Evolutionary conservation across 2,888 invertebrate genomes (phyloP).

Genomic region (Notodonta dromedarius): DNA sequence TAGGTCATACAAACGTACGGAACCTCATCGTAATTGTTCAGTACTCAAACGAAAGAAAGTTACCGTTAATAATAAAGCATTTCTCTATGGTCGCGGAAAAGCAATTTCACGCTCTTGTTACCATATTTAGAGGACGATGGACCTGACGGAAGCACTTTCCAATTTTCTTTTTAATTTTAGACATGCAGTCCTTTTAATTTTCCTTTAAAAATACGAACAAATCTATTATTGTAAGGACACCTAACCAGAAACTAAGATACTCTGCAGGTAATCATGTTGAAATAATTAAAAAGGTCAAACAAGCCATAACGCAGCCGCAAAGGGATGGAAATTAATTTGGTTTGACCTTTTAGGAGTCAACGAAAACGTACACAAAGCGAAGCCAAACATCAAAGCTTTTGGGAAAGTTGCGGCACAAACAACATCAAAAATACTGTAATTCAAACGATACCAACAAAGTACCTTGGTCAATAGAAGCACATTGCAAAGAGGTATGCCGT

Average conservation of each 20-base stretch:
- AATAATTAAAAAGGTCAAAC: background rate
- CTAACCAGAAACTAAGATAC: background rate
- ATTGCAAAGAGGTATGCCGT: too few species aligned
- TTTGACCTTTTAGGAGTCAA: background rate
- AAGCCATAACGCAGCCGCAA: background rate
- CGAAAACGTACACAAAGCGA: conserved; percentile 6
- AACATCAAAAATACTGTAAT: background rate
- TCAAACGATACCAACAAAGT: conserved; percentile 15
- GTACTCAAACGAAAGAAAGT: background rate
- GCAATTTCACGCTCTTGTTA: conserved; percentile 54
- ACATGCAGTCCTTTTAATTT: background rate
- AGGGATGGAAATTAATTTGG: background rate
- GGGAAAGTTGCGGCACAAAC: background rate
- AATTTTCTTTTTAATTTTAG: conserved; percentile 19
- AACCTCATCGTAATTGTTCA: background rate
- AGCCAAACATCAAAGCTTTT: conserved; percentile 6
- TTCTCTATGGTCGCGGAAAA: conserved; percentile 40
- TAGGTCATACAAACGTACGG: background rate
- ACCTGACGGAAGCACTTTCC: conserved; percentile 23
- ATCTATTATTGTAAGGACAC: background rate
- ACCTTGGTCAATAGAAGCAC: conserved; percentile 16
- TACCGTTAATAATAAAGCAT: conserved; percentile 18
- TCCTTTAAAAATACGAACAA: background rate
- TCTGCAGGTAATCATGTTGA: background rate
- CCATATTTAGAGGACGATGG: conserved; percentile 30